Base-by-base conservation (phyloP, 2,797 vertebrate species). In the Argya squamiceps region DNA sequence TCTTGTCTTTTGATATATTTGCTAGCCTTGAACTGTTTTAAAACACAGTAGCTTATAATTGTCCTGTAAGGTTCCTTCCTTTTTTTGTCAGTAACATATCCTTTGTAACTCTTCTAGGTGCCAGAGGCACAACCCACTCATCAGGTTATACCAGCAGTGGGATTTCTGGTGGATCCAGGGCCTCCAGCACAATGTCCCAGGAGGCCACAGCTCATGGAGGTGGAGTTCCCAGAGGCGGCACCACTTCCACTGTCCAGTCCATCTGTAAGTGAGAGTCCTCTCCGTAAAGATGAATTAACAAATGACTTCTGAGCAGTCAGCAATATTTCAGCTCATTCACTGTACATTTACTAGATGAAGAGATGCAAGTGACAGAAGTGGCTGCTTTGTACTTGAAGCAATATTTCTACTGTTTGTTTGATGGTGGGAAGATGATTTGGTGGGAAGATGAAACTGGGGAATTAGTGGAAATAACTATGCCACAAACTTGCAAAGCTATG, bases 191-290 rank as follows among this genome's bases (percentile, higher is more conserved):
- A 17, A 97, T 97, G 96, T 97, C 96, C 64, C 1, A 1, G 4
- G 95, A 96, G 87, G 86, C 94, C 67, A 69, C 3, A 27, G 1
- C 53, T 63, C 12, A 92, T 0, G 92, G 93, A 24, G 96, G 96
- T 32, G 78, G 17, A 92, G 76, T 3, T 78, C 96, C 95, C 78
- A 78, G 49, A 7, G 96, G 96, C 0, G 60, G 96, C 27, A 97
- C 96, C 37, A 96, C 93, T 75, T 49, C 96, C 68, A 93, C 84
- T 13, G 78, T 92, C 60, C 92, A 78, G 62, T 97, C 96, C 44
- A 44, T 97, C 46, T 36, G 95, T 97, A 88, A 97, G 94, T 93
- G 36, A 79, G 32, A 82, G n/a, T 39, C 27, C 18, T 84, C 32
- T 53, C 2, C 0, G 32, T 16, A 71, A 46, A 53, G 7, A 50